Evolutionary conservation across 1,140 invertebrate genomes (phyloP), one percentile per base, ranked within the genome.

Genomic region (Eufriesea mexicana): DNA sequence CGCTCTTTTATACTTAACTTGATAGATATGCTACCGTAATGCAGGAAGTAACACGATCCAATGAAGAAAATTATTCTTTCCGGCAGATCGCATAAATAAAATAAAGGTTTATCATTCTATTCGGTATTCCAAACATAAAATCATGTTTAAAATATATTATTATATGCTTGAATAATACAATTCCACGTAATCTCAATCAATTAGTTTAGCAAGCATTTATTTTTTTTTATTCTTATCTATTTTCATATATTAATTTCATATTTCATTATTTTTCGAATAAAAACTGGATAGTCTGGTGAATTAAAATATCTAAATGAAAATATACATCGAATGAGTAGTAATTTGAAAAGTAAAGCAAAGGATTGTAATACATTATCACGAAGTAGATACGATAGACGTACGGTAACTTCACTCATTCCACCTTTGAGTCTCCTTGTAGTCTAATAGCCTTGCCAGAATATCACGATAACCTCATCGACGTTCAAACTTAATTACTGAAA

Each of bases 401-500:
- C 2, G n/a, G 23, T 70, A 82, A 78, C 55, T 78, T 70, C 12
- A 45, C 20, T 67, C 14, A 18, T 20, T 66, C 10, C 5, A 74
- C 9, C 64, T 49, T 49, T 51, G n/a, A 42, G 45, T 23, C 59
- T 25, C 35, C 49, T 84, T 57, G 51, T 28, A 59, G 47, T n/a
- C 25, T 55, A 83, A 79, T 84, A 78, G 59, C 51, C 23, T 42
- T 12, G 16, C 9, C 9, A 23, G 51, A 73, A 84, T 84, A 51
- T 67, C 61, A 73, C 67, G 55, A 78, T 79, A 66, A 59, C 82
- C 54, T 79, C 59, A 84, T 84, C 59, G 45, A 62, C 49, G 49
- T 28, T 66, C 10, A 79, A 84, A 84, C 61, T 84, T 72, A 47
- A 72, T 84, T 84, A 84, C 42, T 79, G 76, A 71, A 79, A 79